A percentile compares a stretch with the other conserved stretches of the same genome.
Conservation (phyloP, 2,888 invertebrate genomes). For the Troides helena region DNA sequence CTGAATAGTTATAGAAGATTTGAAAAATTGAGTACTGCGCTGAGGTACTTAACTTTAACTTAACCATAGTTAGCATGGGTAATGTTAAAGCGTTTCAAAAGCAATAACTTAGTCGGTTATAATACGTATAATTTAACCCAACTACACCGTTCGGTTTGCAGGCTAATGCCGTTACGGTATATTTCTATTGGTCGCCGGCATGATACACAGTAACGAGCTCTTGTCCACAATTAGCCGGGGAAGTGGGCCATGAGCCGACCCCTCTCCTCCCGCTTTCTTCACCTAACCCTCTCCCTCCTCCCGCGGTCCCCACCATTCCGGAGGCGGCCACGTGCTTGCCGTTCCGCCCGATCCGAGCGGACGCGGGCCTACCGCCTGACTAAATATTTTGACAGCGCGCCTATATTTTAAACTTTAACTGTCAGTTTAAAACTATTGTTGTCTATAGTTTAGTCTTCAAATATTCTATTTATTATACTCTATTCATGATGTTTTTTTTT, state of each 20-base stretch:
- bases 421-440: too few species aligned
- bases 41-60: too few species aligned
- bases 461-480: too few species aligned
- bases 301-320: not conserved
- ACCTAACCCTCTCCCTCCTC: not conserved
- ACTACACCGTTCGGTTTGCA: not conserved
- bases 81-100: too few species aligned
- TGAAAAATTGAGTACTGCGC: too few species aligned
- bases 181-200: constrained; percentile 3
- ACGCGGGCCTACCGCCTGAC: constrained; percentile 6
- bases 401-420: not conserved
- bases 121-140: too few species aligned
- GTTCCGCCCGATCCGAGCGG: constrained; percentile 25
- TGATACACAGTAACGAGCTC: constrained; percentile 23
- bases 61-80: too few species aligned
- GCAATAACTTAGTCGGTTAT: too few species aligned
- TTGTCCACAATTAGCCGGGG: constrained; percentile 30
- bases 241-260: constrained; percentile 27
- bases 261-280: not conserved
- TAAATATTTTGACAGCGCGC: constrained; percentile 16
- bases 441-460: too few species aligned
- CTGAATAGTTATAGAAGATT: too few species aligned
- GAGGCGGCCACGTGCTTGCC: constrained; percentile 10
- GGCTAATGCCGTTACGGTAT: not conserved
- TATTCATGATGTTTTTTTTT: too few species aligned